A percentile compares a stretch with the other conserved stretches of the same genome.
Evolutionary conservation across 2,113 vertebrate species (phyloP).

Genomic region (Pandion haliaetus): DNA sequence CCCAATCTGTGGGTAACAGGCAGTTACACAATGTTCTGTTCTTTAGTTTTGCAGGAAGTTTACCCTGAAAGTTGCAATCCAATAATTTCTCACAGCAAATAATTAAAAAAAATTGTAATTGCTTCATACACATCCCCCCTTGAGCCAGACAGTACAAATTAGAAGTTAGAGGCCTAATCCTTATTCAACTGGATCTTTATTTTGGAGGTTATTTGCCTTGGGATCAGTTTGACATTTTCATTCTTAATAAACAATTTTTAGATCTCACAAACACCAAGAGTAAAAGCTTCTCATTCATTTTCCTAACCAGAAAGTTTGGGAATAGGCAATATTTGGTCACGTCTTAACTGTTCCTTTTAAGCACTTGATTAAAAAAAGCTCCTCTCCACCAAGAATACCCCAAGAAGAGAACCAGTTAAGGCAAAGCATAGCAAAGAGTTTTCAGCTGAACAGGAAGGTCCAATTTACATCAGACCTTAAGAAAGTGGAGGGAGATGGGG

Average conservation of each 20-base stretch:
- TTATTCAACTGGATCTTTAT: background rate
- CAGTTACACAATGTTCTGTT: accelerated
- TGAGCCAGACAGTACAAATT: background rate
- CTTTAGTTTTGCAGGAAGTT: background rate
- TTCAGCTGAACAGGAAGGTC: constrained; percentile 12
- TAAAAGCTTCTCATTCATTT: background rate
- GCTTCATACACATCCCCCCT: background rate
- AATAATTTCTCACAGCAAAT: background rate
- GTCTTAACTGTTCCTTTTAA: background rate
- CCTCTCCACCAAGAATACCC: background rate
- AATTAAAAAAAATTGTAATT: background rate
- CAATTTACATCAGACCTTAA: background rate
- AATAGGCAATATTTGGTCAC: background rate
- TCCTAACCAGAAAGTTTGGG: background rate
- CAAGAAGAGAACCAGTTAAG: background rate
- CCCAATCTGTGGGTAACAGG: background rate
- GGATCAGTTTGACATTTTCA: background rate
- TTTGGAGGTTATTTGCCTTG: background rate
- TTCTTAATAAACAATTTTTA: background rate
- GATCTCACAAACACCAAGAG: background rate
- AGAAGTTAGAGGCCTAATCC: background rate
- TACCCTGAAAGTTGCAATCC: background rate
- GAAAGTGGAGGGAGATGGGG: background rate
- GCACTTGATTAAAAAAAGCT: background rate
- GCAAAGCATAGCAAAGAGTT: background rate